These are phyloP conservation scores for Manacus vitellinus DNA, from an alignment of 2,113 vertebrate genomes.

Conservation along the genomic window DNA sequence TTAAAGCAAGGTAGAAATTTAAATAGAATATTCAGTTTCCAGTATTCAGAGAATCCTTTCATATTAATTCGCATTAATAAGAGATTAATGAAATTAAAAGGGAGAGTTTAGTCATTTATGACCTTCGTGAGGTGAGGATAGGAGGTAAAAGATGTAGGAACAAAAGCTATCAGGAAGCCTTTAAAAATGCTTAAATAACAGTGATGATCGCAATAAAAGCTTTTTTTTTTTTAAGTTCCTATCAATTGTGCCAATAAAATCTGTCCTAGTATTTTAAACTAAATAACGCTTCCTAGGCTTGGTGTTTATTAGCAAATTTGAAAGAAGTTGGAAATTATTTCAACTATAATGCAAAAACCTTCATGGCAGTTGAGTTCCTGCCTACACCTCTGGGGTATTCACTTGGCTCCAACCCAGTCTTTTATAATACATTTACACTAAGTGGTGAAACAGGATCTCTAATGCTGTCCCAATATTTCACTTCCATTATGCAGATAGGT, in stretches of 20 bases:
- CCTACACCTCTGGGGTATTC: background rate
- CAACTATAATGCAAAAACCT: background rate
- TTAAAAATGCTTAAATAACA: background rate
- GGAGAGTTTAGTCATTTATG: background rate
- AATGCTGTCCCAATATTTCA: background rate
- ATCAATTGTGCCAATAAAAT: background rate
- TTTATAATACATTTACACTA: background rate
- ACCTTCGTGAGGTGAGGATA: background rate
- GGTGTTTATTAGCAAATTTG: background rate
- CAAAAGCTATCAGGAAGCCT: background rate
- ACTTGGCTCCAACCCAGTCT: background rate
- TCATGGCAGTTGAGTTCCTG: background rate
- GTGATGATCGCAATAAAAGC: background rate
- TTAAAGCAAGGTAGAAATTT: background rate
- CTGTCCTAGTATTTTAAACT: background rate
- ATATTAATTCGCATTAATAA: background rate
- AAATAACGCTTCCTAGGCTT: background rate
- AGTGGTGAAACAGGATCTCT: background rate
- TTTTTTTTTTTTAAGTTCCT: accelerated
- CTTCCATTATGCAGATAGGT: background rate
- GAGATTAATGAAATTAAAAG: background rate
- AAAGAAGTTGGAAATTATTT: background rate
- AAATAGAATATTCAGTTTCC: background rate
- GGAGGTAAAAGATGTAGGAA: background rate
- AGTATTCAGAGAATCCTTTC: background rate